A percentile compares a stretch with the other conserved stretches of the same genome.
Evolutionary conservation across 2,797 vertebrate genomes (phyloP).

Genomic region (Sebastes hubbsi): DNA sequence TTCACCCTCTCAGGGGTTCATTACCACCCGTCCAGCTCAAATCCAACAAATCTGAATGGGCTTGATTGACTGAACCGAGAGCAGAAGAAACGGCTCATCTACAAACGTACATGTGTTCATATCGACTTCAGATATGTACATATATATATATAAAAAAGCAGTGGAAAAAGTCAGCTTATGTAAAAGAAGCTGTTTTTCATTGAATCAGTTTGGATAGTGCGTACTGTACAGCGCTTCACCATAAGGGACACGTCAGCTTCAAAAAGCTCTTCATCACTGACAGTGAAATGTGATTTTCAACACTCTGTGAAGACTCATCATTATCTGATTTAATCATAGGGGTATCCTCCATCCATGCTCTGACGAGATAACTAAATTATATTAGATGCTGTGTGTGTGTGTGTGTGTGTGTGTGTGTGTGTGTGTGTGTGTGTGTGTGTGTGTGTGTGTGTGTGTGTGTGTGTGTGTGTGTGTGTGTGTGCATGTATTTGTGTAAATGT

Average conservation of each 20-base stretch:
- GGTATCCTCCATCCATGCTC: slow-evolving; percentile 32
- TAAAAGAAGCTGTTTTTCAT: slow-evolving; percentile 17
- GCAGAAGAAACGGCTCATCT: slow-evolving; percentile 30
- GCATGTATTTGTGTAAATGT: slow-evolving; percentile 8
- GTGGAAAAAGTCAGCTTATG: slow-evolving; percentile 11
- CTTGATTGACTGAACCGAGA: slow-evolving; percentile 49
- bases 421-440: not conserved
- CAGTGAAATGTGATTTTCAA: slow-evolving; percentile 72
- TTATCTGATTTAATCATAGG: slow-evolving; percentile 67
- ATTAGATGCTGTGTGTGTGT: slow-evolving; percentile 27
- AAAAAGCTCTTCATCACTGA: slow-evolving; percentile 71
- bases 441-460: slow-evolving; percentile 22
- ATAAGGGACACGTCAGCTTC: slow-evolving; percentile 26
- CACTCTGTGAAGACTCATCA: slow-evolving; percentile 71
- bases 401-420: not conserved
- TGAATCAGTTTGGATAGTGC: slow-evolving; percentile 15
- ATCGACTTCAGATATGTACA: slow-evolving; percentile 27
- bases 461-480: slow-evolving; percentile 8
- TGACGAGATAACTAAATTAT: slow-evolving; percentile 51
- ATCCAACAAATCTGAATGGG: slow-evolving; percentile 55
- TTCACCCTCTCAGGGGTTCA: slow-evolving; percentile 67
- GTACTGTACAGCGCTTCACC: slow-evolving; percentile 5
- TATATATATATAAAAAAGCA: not conserved
- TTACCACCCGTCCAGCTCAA: slow-evolving; percentile 60
- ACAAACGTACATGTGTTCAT: slow-evolving; percentile 36